Evolutionary conservation across 2,888 invertebrate genomes (phyloP).

Genomic region (Creontiades dilutus): DNA sequence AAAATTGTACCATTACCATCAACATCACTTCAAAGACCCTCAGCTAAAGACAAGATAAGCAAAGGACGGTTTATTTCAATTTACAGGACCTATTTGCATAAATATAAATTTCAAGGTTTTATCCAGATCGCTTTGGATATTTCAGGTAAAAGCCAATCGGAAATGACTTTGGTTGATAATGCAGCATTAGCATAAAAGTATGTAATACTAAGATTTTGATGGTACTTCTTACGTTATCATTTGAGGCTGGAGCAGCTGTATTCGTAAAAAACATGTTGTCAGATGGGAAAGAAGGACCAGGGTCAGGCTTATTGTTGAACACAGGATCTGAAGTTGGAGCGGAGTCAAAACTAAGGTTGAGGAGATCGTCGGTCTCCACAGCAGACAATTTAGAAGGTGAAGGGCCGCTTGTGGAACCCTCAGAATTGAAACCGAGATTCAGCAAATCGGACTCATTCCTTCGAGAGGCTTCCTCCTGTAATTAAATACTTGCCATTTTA

Average conservation of each 20-base stretch:
- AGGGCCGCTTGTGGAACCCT: not conserved
- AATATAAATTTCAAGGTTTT: too few relatives aligned
- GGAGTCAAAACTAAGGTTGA: constrained; percentile 67
- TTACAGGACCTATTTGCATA: too few relatives aligned
- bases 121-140: too few relatives aligned
- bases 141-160: too few relatives aligned
- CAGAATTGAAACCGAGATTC: constrained; percentile 39
- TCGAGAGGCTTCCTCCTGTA: not conserved
- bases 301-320: constrained; percentile 23
- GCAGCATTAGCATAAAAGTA: not conserved
- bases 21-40: too few relatives aligned
- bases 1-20: too few relatives aligned
- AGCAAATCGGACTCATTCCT: constrained; percentile 5
- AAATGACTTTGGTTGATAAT: too few relatives aligned
- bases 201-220: not conserved
- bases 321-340: constrained; percentile 17
- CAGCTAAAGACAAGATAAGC: too few relatives aligned
- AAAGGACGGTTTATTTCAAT: too few relatives aligned
- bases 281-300: not conserved
- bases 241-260: not conserved
- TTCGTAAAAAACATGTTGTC: constrained; percentile 38
- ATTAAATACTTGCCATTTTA: too few relatives aligned
- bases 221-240: constrained; percentile 18
- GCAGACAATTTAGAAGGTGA: constrained; percentile 23
- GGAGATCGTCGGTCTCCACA: constrained; percentile 70